Evolutionary conservation across 2,888 invertebrate genomes (phyloP).

Genomic region (Ochropleura plecta): DNA sequence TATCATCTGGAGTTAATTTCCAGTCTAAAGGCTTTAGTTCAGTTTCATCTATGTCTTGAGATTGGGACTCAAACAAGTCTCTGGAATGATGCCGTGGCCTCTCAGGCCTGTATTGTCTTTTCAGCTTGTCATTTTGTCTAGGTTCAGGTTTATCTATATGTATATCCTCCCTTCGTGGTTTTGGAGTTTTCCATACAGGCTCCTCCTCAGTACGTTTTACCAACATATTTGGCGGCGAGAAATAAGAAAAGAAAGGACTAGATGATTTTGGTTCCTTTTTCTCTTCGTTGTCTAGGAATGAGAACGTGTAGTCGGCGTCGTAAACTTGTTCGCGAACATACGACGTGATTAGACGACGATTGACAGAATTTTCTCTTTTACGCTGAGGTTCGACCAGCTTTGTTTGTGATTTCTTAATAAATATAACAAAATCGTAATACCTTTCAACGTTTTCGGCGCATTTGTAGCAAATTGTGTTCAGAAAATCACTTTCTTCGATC

Average conservation of each 20-base stretch:
- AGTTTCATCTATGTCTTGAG: constrained; percentile 78
- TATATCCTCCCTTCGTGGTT: constrained; percentile 60
- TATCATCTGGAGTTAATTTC: constrained; percentile 82
- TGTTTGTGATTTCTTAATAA: constrained; percentile 80
- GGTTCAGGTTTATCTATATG: constrained; percentile 69
- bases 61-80: constrained; percentile 85
- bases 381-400: constrained; percentile 68
- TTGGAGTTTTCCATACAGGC: constrained; percentile 79
- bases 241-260: constrained; percentile 85
- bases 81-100: constrained; percentile 78
- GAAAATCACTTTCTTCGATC: constrained; percentile 80
- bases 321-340: constrained; percentile 81
- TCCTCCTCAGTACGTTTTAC: constrained; percentile 71
- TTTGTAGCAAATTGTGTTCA: constrained; percentile 83
- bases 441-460: constrained; percentile 83
- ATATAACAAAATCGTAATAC: constrained; percentile 80
- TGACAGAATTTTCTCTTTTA: constrained; percentile 68
- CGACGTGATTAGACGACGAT: constrained; percentile 77
- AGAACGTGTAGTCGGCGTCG: constrained; percentile 84
- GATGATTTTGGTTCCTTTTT: constrained; percentile 79
- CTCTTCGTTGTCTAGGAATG: constrained; percentile 80
- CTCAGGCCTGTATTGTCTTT: constrained; percentile 67
- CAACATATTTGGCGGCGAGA: constrained; percentile 77
- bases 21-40: constrained; percentile 76
- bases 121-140: constrained; percentile 59